Percentiles rank a stretch among this genome's conserved stretches.
Conservation (phyloP, 2,113 vertebrate genomes). For the Beaufortia kweichowensis region DNA sequence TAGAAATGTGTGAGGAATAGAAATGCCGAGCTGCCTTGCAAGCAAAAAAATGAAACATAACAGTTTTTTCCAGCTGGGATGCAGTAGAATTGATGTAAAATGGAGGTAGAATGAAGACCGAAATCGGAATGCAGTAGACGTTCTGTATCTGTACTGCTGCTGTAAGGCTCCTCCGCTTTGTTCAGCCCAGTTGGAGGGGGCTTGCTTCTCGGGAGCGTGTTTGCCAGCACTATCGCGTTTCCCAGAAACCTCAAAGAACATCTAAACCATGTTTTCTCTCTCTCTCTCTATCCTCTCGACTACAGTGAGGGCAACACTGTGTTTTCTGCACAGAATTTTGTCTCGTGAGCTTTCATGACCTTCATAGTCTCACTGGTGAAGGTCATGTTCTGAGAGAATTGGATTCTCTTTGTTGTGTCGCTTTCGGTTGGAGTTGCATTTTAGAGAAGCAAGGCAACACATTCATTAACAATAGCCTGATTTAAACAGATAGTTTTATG, state of each 20-base stretch:
- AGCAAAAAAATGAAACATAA: no score
- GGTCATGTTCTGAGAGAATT: slow-evolving; percentile 3
- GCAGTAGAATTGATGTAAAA: slow-evolving; percentile 18
- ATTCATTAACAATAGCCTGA: neutral
- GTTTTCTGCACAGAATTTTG: slow-evolving; percentile 30
- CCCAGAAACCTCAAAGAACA: slow-evolving; percentile 59
- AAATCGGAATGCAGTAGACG: slow-evolving; percentile 49
- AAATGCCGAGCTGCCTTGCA: no score
- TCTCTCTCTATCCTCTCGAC: slow-evolving; percentile 20
- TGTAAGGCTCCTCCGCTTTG: slow-evolving; percentile 51
- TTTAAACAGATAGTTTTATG: neutral
- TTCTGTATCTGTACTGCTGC: slow-evolving; percentile 34
- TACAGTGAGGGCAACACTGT: slow-evolving; percentile 16
- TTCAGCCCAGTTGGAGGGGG: slow-evolving; percentile 39
- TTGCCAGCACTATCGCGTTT: slow-evolving; percentile 59
- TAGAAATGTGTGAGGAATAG: no score
- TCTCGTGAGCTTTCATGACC: slow-evolving; percentile 35
- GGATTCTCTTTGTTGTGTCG: slow-evolving; percentile 8
- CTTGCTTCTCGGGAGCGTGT: slow-evolving; percentile 49
- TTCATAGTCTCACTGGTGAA: slow-evolving; percentile 25
- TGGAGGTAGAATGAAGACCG: neutral
- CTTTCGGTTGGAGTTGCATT: slow-evolving; percentile 1
- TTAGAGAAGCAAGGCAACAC: slow-evolving; percentile 1
- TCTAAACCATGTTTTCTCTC: slow-evolving; percentile 55
- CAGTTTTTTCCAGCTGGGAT: neutral